phyloP scores from a whole-genome alignment of 2,888 invertebrate species.

The Hofmannophila pseudospretella region DNA sequence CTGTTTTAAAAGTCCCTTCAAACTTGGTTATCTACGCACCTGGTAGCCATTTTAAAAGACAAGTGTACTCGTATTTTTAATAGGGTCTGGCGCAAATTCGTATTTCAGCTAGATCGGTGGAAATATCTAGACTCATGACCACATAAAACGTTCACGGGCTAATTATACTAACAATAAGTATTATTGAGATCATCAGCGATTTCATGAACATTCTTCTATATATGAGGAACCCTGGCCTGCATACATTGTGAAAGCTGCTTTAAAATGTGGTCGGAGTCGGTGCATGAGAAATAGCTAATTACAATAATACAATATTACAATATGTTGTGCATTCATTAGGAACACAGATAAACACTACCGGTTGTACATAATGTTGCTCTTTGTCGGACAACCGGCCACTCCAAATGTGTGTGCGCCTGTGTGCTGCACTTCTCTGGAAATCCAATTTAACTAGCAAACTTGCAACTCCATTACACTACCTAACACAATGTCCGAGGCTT shows the following conservation, averaged over 20 bases:
- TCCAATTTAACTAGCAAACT: slow-evolving; percentile 4
- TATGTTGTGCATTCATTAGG: slow-evolving; percentile 56
- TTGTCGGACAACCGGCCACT: slow-evolving; percentile 35
- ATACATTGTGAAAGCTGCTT: neutral
- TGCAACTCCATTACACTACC: slow-evolving; percentile 3
- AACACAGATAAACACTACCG: slow-evolving; percentile 64
- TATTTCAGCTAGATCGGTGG: no score
- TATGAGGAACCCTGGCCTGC: no score
- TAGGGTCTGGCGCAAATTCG: no score
- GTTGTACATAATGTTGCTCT: slow-evolving; percentile 48
- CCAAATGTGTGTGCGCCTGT: slow-evolving; percentile 1
- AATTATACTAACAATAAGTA: no score
- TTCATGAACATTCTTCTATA: no score
- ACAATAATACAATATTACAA: slow-evolving; percentile 38
- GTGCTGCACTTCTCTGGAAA: slow-evolving; percentile 7
- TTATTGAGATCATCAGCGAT: no score
- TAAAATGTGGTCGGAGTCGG: neutral
- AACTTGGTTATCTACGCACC: no score
- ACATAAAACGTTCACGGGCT: no score
- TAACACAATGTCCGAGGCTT: neutral
- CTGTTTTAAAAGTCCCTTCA: no score
- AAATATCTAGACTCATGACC: no score
- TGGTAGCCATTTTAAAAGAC: no score
- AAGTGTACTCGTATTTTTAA: no score
- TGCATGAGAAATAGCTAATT: neutral